phyloP scores from a whole-genome alignment of 2,888 invertebrate genomes.

The Antheraea assamensis region DNA sequence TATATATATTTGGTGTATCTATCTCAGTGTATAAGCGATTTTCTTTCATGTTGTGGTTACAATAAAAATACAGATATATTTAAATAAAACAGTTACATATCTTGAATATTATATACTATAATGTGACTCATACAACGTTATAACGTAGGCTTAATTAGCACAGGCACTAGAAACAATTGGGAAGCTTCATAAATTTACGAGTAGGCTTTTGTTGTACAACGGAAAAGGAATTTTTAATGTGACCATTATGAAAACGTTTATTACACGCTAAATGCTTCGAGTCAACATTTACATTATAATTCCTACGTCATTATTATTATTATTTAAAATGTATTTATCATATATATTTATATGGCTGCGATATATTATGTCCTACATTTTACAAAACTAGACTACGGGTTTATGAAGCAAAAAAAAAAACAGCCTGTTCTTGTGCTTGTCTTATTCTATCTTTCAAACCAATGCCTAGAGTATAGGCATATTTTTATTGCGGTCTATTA shows the following conservation, averaged over 20 bases:
- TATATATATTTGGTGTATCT: too few relatives aligned
- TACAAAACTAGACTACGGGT: too few relatives aligned
- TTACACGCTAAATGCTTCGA: background rate
- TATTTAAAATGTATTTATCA: background rate
- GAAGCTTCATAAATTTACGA: constrained; percentile 8
- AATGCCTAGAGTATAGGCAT: too few relatives aligned
- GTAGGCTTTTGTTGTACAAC: constrained; percentile 3
- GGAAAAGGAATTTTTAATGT: constrained; percentile 16
- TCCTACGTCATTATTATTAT: background rate
- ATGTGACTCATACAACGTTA: background rate
- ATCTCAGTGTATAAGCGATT: too few relatives aligned
- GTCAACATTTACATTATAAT: background rate
- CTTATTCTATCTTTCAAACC: too few relatives aligned
- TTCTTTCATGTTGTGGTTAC: too few relatives aligned
- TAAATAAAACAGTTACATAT: background rate
- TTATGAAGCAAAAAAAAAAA: too few relatives aligned
- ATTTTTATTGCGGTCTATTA: too few relatives aligned
- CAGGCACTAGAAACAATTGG: constrained; percentile 12
- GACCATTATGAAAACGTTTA: background rate
- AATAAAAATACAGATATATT: too few relatives aligned
- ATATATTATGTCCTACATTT: background rate
- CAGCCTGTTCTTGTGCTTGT: too few relatives aligned
- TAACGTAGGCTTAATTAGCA: background rate
- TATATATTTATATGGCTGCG: background rate
- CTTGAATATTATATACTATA: background rate